Evolutionary conservation across 2,797 vertebrate genomes (phyloP).

Genomic region (Smutsia temminckii): DNA sequence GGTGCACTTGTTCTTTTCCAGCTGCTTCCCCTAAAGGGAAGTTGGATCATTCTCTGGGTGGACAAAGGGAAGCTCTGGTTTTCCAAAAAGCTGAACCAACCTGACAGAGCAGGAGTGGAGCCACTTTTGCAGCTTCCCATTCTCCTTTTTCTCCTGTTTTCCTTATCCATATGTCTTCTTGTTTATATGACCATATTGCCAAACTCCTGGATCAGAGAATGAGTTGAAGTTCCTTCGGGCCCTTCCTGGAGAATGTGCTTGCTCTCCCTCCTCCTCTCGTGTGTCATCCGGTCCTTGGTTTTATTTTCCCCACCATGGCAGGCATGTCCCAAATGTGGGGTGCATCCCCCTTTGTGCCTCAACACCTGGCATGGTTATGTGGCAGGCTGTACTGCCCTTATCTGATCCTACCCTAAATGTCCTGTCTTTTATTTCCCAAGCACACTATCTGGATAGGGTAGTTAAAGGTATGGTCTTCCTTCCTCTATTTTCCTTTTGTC

Average conservation of each 20-base stretch:
- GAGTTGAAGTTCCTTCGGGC: constrained; percentile 59
- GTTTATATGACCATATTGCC: constrained; percentile 49
- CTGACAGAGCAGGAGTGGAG: not conserved
- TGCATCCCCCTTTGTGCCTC: constrained; percentile 74
- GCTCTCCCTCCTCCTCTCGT: constrained; percentile 65
- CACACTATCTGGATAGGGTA: constrained; percentile 99
- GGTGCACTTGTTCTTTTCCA: not conserved
- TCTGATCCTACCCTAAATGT: constrained; percentile 97
- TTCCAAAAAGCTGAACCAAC: not conserved
- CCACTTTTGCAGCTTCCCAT: constrained; percentile 36
- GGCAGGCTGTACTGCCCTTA: constrained; percentile 85
- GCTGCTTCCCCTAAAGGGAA: not conserved
- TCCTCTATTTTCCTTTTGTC: constrained; percentile 86
- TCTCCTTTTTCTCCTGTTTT: not conserved
- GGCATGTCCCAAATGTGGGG: constrained; percentile 67
- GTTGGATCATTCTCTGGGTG: not conserved
- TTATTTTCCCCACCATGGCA: constrained; percentile 74
- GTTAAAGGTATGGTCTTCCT: constrained; percentile 99
- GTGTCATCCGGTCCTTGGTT: constrained; percentile 63
- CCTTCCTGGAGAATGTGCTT: constrained; percentile 78
- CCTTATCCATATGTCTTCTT: constrained; percentile 60
- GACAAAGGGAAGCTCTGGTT: not conserved
- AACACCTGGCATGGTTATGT: constrained; percentile 83
- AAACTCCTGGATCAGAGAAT: constrained; percentile 63
- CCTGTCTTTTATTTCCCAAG: constrained; percentile 99